Conservation (phyloP, 2,113 vertebrate genomes). For the Hydropotes inermis region DNA sequence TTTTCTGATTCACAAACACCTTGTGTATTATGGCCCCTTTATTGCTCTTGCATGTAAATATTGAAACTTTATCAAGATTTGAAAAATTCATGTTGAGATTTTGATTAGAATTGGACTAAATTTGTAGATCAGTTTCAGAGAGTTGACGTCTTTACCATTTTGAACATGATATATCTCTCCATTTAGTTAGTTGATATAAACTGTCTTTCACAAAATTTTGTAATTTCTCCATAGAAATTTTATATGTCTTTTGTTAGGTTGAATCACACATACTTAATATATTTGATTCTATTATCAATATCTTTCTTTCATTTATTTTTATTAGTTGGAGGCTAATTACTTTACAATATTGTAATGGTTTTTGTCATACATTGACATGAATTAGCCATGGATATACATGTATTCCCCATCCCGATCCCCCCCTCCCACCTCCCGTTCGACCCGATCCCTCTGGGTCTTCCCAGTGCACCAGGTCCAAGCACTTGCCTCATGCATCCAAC, state of each 20-base stretch:
- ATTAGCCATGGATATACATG: too few species aligned
- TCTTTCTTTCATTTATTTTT: neutral
- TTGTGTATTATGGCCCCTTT: neutral
- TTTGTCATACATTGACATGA: too few species aligned
- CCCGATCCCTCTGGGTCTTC: too few species aligned
- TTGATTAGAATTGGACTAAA: neutral
- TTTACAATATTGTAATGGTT: too few species aligned
- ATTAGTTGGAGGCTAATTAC: too few species aligned
- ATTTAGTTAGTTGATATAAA: neutral
- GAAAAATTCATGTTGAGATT: neutral
- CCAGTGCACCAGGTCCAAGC: too few species aligned
- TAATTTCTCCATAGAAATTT: neutral
- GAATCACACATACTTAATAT: neutral
- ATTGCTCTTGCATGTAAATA: neutral
- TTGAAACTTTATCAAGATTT: neutral
- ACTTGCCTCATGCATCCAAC: too few species aligned
- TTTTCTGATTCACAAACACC: neutral
- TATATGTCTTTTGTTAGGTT: slow-evolving; percentile 20
- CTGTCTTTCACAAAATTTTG: slow-evolving; percentile 8
- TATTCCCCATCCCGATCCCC: too few species aligned
- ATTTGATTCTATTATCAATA: neutral
- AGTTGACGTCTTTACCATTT: neutral
- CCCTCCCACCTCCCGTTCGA: too few species aligned
- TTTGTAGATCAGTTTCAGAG: neutral
- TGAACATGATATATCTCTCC: neutral